Conservation (phyloP, 2,113 vertebrate genomes). For the Fulmarus glacialis region DNA sequence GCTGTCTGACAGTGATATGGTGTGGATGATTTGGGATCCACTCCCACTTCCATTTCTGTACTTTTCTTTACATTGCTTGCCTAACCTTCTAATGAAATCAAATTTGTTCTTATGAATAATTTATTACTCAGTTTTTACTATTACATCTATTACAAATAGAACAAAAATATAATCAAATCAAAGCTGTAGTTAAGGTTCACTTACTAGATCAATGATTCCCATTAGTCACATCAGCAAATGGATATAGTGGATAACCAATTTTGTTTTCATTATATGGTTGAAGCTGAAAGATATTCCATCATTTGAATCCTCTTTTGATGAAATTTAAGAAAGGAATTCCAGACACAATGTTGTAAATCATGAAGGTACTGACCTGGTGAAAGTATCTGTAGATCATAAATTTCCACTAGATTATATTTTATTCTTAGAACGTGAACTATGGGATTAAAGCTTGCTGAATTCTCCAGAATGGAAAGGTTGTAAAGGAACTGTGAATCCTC, state of each 20-base stretch:
- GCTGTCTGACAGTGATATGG: neutral
- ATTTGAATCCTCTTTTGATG: neutral
- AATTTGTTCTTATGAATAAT: neutral
- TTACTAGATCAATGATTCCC: neutral
- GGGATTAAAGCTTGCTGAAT: neutral
- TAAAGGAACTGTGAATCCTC: neutral
- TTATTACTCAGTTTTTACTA: neutral
- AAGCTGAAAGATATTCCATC: neutral
- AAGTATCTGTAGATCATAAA: neutral
- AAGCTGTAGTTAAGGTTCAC: neutral
- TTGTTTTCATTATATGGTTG: neutral
- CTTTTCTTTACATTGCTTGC: neutral
- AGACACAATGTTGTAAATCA: neutral
- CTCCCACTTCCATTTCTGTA: neutral
- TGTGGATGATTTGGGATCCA: rapidly evolving
- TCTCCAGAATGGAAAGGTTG: neutral
- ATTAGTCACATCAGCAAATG: constrained; percentile 11
- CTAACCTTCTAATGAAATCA: neutral
- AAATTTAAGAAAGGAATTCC: neutral
- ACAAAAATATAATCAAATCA: constrained; percentile 7
- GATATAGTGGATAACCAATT: neutral
- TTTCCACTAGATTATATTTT: neutral
- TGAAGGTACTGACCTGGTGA: neutral
- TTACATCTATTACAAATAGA: neutral
- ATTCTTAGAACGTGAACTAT: neutral